These are phyloP conservation scores for Triops cancriformis DNA, from an alignment of 1,140 invertebrate species.

Conservation along the genomic window DNA sequence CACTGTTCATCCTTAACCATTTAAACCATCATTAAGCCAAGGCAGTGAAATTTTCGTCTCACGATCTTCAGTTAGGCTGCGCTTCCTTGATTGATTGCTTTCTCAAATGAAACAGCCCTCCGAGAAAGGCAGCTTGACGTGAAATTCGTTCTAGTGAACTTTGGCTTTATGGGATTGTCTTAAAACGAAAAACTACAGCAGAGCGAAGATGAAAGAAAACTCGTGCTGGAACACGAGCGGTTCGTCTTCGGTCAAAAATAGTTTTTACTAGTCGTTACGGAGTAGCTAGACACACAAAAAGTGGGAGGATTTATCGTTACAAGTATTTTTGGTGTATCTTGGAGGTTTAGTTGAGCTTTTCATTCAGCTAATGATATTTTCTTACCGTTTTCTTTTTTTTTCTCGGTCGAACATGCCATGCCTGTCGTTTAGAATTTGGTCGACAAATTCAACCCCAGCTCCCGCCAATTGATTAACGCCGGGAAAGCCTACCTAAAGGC, in stretches of 20 bases:
- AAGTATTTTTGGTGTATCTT: not conserved
- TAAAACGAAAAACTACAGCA: too few species aligned
- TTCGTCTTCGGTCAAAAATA: not conserved
- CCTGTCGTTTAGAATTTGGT: conserved; percentile 69
- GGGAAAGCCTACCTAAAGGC: conserved; percentile 87
- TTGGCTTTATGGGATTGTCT: not conserved
- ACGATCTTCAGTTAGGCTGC: not conserved
- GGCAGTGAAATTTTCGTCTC: not conserved
- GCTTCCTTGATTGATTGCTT: not conserved
- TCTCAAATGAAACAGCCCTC: not conserved
- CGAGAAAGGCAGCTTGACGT: not conserved
- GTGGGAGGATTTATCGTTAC: too few species aligned
- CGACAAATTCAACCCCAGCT: conserved; percentile 88
- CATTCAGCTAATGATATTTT: conserved; percentile 23
- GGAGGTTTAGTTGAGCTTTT: not conserved
- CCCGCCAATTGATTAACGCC: conserved; percentile 80
- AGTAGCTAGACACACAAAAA: not conserved
- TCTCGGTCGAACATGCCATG: not conserved
- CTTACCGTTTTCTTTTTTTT: conserved; percentile 39
- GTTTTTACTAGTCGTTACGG: not conserved
- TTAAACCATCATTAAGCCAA: not conserved
- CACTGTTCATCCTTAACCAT: not conserved
- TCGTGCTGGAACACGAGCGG: not conserved
- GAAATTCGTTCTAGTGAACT: not conserved
- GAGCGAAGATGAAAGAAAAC: too few species aligned